Percentiles rank a stretch among this genome's conserved stretches.
Evolutionary conservation across 1,140 invertebrate genomes (phyloP).

Genomic region (Caerostris extrusa): DNA sequence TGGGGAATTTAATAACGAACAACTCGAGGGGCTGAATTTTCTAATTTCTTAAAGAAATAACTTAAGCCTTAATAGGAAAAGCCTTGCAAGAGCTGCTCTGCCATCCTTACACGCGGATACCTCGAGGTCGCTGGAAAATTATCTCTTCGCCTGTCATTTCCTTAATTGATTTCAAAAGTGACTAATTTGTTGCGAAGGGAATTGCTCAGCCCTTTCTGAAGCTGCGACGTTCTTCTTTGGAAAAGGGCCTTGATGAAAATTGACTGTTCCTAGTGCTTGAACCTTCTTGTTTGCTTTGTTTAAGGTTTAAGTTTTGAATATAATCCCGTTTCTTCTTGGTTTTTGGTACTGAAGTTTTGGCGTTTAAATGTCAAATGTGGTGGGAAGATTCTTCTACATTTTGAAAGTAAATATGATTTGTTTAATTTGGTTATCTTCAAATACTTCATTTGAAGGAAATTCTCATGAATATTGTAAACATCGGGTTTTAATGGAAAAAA

Average conservation of each 20-base stretch:
- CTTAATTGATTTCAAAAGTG: slow-evolving; percentile 14
- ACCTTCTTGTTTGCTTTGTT: not conserved
- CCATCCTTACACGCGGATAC: not conserved
- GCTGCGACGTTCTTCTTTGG: not conserved
- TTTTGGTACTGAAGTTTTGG: too few species aligned
- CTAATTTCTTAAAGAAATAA: not conserved
- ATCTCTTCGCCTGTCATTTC: not conserved
- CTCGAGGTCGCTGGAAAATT: not conserved
- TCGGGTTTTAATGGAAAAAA: too few species aligned
- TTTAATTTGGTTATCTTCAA: too few species aligned
- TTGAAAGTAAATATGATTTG: too few species aligned
- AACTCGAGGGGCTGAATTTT: not conserved
- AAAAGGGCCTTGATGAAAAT: not conserved
- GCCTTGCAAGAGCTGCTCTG: too few species aligned
- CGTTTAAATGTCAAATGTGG: too few species aligned
- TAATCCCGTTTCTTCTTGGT: too few species aligned
- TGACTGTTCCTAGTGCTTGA: not conserved
- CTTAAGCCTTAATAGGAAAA: not conserved
- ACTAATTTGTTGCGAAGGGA: not conserved
- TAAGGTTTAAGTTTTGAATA: too few species aligned
- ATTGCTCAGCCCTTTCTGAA: not conserved
- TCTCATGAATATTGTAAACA: too few species aligned
- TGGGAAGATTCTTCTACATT: too few species aligned
- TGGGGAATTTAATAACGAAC: not conserved
- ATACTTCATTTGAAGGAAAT: too few species aligned